These are phyloP conservation scores for Cordylochernes scorpioides DNA, from an alignment of 2,888 invertebrate species.

Conservation along the genomic window DNA sequence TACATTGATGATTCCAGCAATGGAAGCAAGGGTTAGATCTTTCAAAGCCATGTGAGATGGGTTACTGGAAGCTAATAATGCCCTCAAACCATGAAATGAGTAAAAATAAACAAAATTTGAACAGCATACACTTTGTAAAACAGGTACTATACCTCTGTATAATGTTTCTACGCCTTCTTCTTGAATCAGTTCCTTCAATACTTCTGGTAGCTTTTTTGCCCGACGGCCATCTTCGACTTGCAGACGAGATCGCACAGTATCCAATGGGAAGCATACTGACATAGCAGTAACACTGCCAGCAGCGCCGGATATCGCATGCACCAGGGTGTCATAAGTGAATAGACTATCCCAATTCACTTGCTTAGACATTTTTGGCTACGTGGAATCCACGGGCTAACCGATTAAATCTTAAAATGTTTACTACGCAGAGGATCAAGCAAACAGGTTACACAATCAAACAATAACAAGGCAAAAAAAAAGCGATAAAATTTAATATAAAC, in stretches of 20 bases:
- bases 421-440: no score
- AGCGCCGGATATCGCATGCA: no score
- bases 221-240: conserved; percentile 42
- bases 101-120: conserved; percentile 77
- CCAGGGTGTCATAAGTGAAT: no score
- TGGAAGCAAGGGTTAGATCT: conserved; percentile 45
- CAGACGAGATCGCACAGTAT: conserved; percentile 49
- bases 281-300: conserved; percentile 69
- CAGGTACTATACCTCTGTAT: conserved; percentile 52
- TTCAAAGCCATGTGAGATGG: conserved; percentile 32
- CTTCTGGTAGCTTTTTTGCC: conserved; percentile 36
- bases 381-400: no score
- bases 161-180: conserved; percentile 36
- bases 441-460: no score
- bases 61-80: conserved; percentile 21
- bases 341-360: no score
- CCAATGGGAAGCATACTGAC: conserved; percentile 58
- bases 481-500: no score
- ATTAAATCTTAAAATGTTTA: no score
- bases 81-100: conserved; percentile 56
- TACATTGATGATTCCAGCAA: conserved; percentile 54
- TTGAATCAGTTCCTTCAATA: conserved; percentile 35
- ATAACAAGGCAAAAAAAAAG: no score
- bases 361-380: no score
- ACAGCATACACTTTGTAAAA: conserved; percentile 50